These are phyloP conservation scores for Coluber constrictor DNA, from an alignment of 2,797 vertebrate genomes.

Conservation along the genomic window DNA sequence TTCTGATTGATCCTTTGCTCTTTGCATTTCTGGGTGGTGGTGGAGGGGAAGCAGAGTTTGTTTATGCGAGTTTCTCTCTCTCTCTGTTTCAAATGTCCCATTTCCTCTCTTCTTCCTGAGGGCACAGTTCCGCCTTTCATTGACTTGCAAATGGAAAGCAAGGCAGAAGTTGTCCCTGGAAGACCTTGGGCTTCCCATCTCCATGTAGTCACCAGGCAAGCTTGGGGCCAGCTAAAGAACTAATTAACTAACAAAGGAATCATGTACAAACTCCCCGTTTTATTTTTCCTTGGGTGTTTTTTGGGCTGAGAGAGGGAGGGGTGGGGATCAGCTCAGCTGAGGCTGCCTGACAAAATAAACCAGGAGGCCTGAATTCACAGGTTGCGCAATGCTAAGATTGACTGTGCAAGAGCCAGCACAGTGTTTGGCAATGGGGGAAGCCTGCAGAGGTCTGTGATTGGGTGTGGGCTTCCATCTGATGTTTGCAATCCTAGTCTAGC, in stretches of 20 bases:
- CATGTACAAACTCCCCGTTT: neutral
- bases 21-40: neutral
- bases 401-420: neutral
- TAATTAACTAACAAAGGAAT: neutral
- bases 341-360: neutral
- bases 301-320: neutral
- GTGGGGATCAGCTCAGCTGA: neutral
- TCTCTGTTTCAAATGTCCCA: neutral
- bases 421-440: neutral
- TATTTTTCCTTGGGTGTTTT: neutral
- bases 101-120: neutral
- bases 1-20: neutral
- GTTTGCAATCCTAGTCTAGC: neutral
- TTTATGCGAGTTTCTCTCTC: neutral
- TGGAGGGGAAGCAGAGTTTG: neutral
- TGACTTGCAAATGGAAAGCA: conserved; percentile 17
- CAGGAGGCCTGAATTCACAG: neutral
- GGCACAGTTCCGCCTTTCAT: neutral
- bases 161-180: neutral
- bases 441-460: neutral
- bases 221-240: neutral
- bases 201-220: neutral
- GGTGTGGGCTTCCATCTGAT: neutral
- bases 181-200: neutral
- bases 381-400: neutral